Percentiles rank a stretch among this genome's conserved stretches.
These are phyloP conservation scores for Vollenhovia emeryi DNA, from an alignment of 1,140 invertebrate genomes.

Conservation along the genomic window DNA sequence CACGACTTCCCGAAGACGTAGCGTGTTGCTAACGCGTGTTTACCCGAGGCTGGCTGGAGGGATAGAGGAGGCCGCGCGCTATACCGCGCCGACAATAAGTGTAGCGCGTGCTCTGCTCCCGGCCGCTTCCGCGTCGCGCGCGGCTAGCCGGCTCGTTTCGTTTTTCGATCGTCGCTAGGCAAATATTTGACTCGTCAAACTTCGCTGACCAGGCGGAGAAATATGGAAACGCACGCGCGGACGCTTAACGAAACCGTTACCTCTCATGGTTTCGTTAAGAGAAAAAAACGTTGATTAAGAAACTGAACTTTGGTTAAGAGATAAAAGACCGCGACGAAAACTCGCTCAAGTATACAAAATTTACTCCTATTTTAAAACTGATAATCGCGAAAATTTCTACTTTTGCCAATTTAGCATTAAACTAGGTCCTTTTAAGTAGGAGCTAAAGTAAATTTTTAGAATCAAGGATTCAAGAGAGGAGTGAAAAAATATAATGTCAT, in stretches of 20 bases:
- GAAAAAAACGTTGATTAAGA: not conserved
- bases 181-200: slow-evolving; percentile 63
- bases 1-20: slow-evolving; percentile 68
- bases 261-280: not conserved
- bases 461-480: too few species aligned
- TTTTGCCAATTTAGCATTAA: too few species aligned
- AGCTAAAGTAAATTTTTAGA: too few species aligned
- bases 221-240: slow-evolving; percentile 15
- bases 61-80: slow-evolving; percentile 55
- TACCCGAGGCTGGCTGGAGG: slow-evolving; percentile 59
- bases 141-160: slow-evolving; percentile 21
- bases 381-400: too few species aligned
- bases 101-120: slow-evolving; percentile 63
- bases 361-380: too few species aligned
- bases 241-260: slow-evolving; percentile 48
- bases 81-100: slow-evolving; percentile 68
- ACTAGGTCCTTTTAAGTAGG: too few species aligned
- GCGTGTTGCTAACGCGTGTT: slow-evolving; percentile 64
- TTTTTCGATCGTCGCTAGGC: slow-evolving; percentile 58
- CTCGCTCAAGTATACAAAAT: too few species aligned
- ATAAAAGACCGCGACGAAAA: not conserved
- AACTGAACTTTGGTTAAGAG: not conserved
- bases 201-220: slow-evolving; percentile 13
- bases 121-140: slow-evolving; percentile 59
- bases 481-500: too few species aligned